Evolutionary conservation across 2,888 invertebrate genomes (phyloP).

Genomic region (Ochropacha duplaris): DNA sequence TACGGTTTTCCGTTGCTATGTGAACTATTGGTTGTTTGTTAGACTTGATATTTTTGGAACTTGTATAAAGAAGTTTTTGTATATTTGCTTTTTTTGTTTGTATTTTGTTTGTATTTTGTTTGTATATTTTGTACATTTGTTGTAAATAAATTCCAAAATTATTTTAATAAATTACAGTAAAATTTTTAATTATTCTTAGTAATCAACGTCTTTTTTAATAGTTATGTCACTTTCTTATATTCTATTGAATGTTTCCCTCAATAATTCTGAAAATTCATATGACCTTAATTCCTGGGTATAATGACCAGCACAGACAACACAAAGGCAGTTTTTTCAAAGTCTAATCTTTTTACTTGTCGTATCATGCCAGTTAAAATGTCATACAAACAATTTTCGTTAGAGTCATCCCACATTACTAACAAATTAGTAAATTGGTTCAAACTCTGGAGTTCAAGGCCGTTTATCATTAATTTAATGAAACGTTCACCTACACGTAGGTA

Average conservation of each 20-base stretch:
- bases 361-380: constrained; percentile 4
- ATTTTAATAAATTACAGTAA: no score
- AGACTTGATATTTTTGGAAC: background rate
- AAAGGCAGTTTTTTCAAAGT: background rate
- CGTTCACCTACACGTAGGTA: constrained; percentile 35
- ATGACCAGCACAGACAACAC: background rate
- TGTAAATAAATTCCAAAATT: no score
- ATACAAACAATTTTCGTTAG: constrained; percentile 37
- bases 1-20: background rate
- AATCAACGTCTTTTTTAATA: no score
- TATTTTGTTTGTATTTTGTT: background rate
- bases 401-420: constrained; percentile 27
- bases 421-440: constrained; percentile 40
- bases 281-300: no score
- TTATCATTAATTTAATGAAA: constrained; percentile 37
- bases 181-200: no score
- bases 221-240: no score
- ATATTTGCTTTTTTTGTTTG: no score
- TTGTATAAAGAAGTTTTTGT: no score
- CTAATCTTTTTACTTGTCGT: background rate
- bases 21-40: background rate
- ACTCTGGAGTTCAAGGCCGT: constrained; percentile 44
- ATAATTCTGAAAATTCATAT: background rate
- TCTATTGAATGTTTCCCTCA: no score
- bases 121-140: background rate